Evolutionary conservation across 2,797 vertebrate species (phyloP), one percentile per base, ranked within the genome.

Genomic region (Valencia hispanica): DNA sequence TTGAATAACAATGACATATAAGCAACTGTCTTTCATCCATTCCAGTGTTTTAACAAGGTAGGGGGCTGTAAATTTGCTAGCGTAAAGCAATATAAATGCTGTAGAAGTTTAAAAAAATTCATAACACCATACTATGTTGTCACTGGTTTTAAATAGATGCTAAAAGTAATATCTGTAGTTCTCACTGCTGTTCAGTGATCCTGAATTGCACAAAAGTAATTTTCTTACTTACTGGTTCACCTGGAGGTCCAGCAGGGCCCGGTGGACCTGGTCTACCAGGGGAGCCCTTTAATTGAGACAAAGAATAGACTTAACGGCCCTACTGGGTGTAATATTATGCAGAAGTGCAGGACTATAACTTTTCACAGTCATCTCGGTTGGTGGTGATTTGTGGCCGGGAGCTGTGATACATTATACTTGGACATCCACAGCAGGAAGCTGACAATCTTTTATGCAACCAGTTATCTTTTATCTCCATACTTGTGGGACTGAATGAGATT

Each of bases 161-260:
- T 79, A 50, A 22, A 36, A 83, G 55, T 43, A 39, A 76, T 53
- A 72, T 41, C 75, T 65, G 72, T 43, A 36, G 32, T 70, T 78
- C 34, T 77, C 32, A 45, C 3, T 70, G 41, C 47, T 77, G 72
- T 86, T 73, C 79, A 79, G 50, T 76, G 70, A 73, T 74, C 73
- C 61, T 57, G 74, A 83, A 79, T 61, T 39, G 47, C 74, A 80
- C 34, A 81, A 70, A 77, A n/a, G 3, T 41, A 34, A 84, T 75
- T 53, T 79, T 75, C 25, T 75, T 81, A 97, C 97, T 10, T 96
- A 99, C 98, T 83, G 95, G 97, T 93, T 98, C 97, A 92, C 98
- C 98, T 83, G 97, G 97, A 79, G 97, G 97, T 81, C 98, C 98
- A 47, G 97, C 96, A 12, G 95, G 94, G 74, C 98, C 98, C 72